Evolutionary conservation across 2,797 vertebrate species (phyloP).

Genomic region (Labroides dimidiatus): DNA sequence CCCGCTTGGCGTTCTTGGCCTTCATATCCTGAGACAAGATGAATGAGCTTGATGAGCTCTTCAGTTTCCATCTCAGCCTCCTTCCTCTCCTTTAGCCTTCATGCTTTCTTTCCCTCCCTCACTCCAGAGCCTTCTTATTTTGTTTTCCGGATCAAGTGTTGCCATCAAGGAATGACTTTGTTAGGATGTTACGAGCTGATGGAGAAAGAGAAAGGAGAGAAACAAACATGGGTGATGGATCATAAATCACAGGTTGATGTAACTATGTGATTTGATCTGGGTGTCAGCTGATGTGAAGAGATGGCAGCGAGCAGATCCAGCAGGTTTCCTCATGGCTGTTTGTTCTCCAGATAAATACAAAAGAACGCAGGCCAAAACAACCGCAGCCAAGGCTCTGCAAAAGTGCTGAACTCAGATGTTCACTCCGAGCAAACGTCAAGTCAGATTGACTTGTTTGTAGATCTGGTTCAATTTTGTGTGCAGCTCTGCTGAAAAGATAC

Average conservation of each 20-base stretch:
- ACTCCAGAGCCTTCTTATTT: constrained; percentile 16
- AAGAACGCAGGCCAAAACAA: constrained; percentile 61
- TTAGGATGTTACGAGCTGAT: constrained; percentile 69
- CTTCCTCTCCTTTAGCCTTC: constrained; percentile 70
- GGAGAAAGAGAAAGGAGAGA: constrained; percentile 50
- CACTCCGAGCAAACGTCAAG: constrained; percentile 54
- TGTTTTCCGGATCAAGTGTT: constrained; percentile 73
- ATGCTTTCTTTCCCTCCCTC: constrained; percentile 59
- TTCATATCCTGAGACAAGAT: constrained; percentile 78
- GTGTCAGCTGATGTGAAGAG: constrained; percentile 75
- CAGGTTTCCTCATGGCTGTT: constrained; percentile 60
- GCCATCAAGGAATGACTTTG: constrained; percentile 78
- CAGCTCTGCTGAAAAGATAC: constrained; percentile 45
- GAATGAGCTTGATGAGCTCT: constrained; percentile 82
- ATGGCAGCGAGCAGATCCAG: constrained; percentile 57
- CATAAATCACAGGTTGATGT: constrained; percentile 78
- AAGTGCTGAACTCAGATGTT: constrained; percentile 70
- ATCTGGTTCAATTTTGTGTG: constrained; percentile 53
- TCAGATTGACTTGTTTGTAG: constrained; percentile 72
- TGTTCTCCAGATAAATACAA: constrained; percentile 68
- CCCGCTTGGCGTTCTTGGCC: constrained; percentile 61
- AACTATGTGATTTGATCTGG: constrained; percentile 79
- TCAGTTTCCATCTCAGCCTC: constrained; percentile 73
- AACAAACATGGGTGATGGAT: constrained; percentile 79
- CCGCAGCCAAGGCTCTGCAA: constrained; percentile 53